Evolutionary conservation across 2,888 invertebrate species (phyloP).

Genomic region (Cantharis flavilabris): DNA sequence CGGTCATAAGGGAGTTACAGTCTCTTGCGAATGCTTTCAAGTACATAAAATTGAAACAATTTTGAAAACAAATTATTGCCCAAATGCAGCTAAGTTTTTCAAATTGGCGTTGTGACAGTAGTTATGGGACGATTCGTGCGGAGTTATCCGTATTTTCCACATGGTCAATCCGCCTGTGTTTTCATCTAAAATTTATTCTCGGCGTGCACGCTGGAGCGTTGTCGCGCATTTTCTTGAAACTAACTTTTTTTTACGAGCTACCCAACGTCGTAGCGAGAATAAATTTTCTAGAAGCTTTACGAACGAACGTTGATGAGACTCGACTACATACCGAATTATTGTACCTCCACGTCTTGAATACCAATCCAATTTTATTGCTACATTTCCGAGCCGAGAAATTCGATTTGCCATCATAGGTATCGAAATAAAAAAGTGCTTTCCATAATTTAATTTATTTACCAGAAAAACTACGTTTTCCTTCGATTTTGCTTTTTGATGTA

Average conservation of each 20-base stretch:
- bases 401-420: slow-evolving; percentile 7
- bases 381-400: slow-evolving; percentile 14
- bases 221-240: not conserved
- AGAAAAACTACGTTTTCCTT: not conserved
- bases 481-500: not conserved
- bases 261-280: slow-evolving; percentile 1
- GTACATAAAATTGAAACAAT: no score
- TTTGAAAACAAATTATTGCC: no score
- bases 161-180: not conserved
- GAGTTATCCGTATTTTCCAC: not conserved
- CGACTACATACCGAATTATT: slow-evolving; percentile 8
- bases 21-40: no score
- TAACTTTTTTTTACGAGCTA: slow-evolving; percentile 2
- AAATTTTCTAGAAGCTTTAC: slow-evolving; percentile 8
- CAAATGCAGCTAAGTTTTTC: no score
- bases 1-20: no score
- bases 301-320: not conserved
- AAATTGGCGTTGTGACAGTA: no score
- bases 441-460: not conserved
- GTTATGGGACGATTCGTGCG: no score
- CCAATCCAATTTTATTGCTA: slow-evolving; percentile 14
- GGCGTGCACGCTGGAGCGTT: not conserved
- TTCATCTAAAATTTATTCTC: slow-evolving; percentile 1
- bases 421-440: not conserved
- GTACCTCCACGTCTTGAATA: slow-evolving; percentile 9